Evolutionary conservation across 1,140 invertebrate species (phyloP), one percentile per base, ranked within the genome.

Genomic region (Drosophila oshimai): DNA sequence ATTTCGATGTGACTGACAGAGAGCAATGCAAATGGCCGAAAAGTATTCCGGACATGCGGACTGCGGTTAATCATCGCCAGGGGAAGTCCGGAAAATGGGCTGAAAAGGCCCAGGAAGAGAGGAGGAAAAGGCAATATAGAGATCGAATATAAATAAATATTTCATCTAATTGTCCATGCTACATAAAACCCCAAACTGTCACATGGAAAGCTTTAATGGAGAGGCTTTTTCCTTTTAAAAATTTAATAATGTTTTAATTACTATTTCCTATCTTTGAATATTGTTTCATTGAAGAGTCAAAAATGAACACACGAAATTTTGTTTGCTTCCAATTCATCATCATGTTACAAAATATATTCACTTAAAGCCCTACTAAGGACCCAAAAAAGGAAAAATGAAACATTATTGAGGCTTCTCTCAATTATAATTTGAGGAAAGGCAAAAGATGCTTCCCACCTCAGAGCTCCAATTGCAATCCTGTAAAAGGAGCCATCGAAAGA

Each of bases 401-500:
- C 31, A 61, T 58, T 61, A 61, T 58, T 61, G 15, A 12, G 57
- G 50, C 31, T 29, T 60, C 57, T 13, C 6, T 22, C 22, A 13
- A 12, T 22, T 42, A 24, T 12, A 6, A 13, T 13, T 42, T 24
- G 39, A 26, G 1, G 3, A 9, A 2, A 6, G n/a, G 37, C 37
- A 18, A 22, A 6, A 4, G 20, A 13, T 34, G 6, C 33, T 18
- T 2, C 3, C 29, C 31, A 20, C 33, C 13, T 22, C 24, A 37
- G 22, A 37, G 22, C 46, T 53, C 10, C 55, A 18, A 39, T 60
- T 41, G 13, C 12, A 12, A 26, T 18, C 4, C 34, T 18, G 12
- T 22, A 26, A 61, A 28, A 24, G 39, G 37, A 46, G 60, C 31
- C 41, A 49, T 64, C 61, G 49, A 65, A 64, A 62, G 57, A 31